Conservation (phyloP, 2,113 vertebrate species). For the Nyctereutes procyonoides region DNA sequence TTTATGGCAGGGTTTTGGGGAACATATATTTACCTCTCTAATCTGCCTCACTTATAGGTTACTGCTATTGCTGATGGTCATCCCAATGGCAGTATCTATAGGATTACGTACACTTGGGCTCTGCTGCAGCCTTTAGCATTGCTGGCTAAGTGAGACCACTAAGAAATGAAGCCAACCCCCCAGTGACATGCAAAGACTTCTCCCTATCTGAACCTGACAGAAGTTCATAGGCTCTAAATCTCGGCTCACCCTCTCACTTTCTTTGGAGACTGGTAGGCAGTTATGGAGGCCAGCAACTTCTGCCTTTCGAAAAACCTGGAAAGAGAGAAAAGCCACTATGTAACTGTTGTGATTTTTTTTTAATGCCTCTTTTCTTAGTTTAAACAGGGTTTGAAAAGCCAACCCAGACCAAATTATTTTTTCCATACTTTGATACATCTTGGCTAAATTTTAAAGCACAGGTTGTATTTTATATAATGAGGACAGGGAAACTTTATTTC, state of each 20-base stretch:
- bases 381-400: constrained; percentile 55
- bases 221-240: neutral
- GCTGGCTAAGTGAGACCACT: neutral
- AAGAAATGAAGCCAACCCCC: neutral
- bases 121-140: neutral
- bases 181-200: neutral
- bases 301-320: neutral
- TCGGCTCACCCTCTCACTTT: neutral
- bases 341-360: neutral
- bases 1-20: neutral
- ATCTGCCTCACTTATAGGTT: neutral
- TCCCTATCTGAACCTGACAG: neutral
- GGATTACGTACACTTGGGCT: neutral
- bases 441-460: constrained; percentile 26
- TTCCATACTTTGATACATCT: neutral
- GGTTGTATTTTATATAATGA: constrained; percentile 37
- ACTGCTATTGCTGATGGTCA: neutral
- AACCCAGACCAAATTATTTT: constrained; percentile 2
- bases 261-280: constrained; percentile 1
- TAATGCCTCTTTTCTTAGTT: constrained; percentile 47
- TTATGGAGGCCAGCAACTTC: constrained; percentile 8
- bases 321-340: neutral
- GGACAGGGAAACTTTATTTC: constrained; percentile 3
- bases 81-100: neutral
- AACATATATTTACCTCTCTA: neutral